phyloP scores from a whole-genome alignment of 2,797 vertebrate genomes.

The Miopithecus talapoin region DNA sequence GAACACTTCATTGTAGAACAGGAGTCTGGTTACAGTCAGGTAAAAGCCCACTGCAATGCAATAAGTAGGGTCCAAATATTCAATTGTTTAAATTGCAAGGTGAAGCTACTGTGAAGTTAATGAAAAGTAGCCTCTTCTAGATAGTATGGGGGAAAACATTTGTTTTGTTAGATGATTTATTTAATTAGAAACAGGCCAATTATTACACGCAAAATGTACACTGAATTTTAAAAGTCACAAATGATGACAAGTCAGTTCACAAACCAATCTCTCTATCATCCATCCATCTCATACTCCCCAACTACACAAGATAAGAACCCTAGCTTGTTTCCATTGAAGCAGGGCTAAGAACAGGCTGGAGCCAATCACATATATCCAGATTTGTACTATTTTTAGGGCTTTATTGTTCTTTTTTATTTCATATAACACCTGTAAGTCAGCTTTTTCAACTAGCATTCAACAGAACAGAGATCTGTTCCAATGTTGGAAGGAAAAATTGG shows the following conservation, averaged over 20 bases:
- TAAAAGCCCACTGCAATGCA: neutral
- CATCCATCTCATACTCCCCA: neutral
- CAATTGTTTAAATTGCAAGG: neutral
- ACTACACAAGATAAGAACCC: neutral
- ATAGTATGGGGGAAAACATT: neutral
- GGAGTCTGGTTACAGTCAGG: neutral
- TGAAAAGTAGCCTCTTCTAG: neutral
- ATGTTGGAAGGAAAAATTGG: neutral
- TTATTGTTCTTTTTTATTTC: neutral
- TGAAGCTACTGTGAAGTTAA: neutral
- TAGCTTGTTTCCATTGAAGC: neutral
- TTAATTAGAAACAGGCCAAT: neutral
- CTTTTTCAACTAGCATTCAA: slow-evolving; percentile 30
- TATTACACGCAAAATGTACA: neutral
- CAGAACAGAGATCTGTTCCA: neutral
- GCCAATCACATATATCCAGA: neutral
- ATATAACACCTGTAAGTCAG: neutral
- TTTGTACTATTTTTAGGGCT: neutral
- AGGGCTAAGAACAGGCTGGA: neutral
- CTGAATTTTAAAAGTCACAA: slow-evolving; percentile 18
- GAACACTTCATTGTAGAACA: neutral
- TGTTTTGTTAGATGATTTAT: neutral
- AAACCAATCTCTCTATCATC: neutral
- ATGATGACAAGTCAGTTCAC: neutral
- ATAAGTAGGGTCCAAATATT: neutral